Evolutionary conservation across 2,888 invertebrate genomes (phyloP), one percentile per base, ranked within the genome.

Genomic region (Arenicola marina): DNA sequence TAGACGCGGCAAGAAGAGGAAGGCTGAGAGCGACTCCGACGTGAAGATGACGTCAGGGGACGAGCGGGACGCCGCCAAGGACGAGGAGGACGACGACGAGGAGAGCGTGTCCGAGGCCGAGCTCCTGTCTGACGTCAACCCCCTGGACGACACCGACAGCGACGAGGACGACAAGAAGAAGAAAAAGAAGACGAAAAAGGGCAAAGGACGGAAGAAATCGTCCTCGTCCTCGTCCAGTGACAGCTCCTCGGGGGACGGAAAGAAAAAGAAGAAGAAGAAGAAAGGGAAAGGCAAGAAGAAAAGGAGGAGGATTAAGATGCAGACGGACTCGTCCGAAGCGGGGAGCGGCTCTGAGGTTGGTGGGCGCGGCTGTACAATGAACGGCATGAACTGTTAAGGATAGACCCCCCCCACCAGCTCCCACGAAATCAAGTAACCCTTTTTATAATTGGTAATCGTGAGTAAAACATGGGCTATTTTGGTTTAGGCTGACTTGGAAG

Each of bases 101-200:
- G n/a, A 2, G 59, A 28, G 28, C 38, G n/a, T n/a, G n/a, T n/a
- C n/a, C n/a, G n/a, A n/a, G n/a, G n/a, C n/a, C n/a, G n/a, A n/a
- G n/a, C n/a, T n/a, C n/a, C n/a, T n/a, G n/a, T n/a, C n/a, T n/a
- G n/a, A n/a, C n/a, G n/a, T n/a, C n/a, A n/a, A n/a, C n/a, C n/a
- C n/a, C n/a, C n/a, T n/a, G n/a, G n/a, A 57, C 11, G 44, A 7
- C 4, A 28, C 24, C 24, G 62, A 64, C 38, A 62, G 67, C 26
- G 66, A 67, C 21, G 59, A 61, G 2, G 63, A 68, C 18, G 18
- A n/a, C 4, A 68, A 68, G 61, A 70, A 69, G 54, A 71, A 67
- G 51, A 61, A 59, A 31, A 68, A 70, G 63, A 34, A 71, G 69
- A 34, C 61, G 66, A 33, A 68, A 67, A 48, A 64, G 56, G 51